Evolutionary conservation across 2,888 invertebrate species (phyloP).

Genomic region (Xestia sexstrigata): DNA sequence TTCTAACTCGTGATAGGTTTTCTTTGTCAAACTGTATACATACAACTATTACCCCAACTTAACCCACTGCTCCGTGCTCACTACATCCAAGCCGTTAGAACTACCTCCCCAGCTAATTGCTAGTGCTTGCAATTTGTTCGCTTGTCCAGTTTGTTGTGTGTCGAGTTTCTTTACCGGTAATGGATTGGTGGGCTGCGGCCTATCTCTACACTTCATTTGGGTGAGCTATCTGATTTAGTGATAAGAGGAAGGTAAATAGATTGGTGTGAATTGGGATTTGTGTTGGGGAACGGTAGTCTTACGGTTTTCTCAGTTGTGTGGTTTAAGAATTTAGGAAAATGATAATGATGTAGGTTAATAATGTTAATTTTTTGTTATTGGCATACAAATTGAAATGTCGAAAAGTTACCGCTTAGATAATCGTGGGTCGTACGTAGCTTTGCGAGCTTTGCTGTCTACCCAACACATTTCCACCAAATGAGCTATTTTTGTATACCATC

Average conservation of each 20-base stretch:
- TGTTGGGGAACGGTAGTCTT: background rate
- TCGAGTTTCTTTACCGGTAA: slow-evolving; percentile 63
- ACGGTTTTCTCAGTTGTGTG: background rate
- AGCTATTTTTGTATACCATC: no score
- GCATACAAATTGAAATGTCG: no score
- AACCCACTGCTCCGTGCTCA: slow-evolving; percentile 28
- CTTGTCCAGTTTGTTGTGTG: slow-evolving; percentile 63
- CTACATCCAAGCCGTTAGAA: slow-evolving; percentile 61
- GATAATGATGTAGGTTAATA: no score
- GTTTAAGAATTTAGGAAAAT: no score
- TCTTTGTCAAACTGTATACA: background rate
- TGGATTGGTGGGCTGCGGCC: slow-evolving; percentile 63
- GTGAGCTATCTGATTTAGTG: slow-evolving; percentile 53
- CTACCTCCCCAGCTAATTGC: slow-evolving; percentile 71
- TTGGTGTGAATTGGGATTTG: slow-evolving; percentile 22
- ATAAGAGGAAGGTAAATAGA: slow-evolving; percentile 48
- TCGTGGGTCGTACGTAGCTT: no score
- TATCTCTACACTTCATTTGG: slow-evolving; percentile 64
- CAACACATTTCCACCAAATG: no score
- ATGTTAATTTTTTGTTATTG: no score
- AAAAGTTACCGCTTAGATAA: no score
- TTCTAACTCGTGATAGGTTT: background rate
- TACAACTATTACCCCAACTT: slow-evolving; percentile 1
- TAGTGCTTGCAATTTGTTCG: slow-evolving; percentile 74
- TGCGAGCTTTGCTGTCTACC: no score